Conservation (phyloP, 2,113 vertebrate genomes). For the Engraulis encrasicolus region DNA sequence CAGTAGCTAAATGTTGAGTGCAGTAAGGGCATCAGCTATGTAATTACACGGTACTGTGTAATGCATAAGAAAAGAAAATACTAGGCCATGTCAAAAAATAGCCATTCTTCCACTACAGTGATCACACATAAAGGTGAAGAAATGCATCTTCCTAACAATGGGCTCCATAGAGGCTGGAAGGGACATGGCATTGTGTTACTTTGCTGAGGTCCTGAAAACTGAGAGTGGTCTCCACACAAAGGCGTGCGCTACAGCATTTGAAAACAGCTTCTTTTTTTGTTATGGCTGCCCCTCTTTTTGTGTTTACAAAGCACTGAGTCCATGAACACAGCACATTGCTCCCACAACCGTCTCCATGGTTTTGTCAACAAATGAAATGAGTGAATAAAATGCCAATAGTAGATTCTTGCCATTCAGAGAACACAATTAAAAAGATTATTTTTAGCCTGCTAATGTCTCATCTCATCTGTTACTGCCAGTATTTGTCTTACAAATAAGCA, state of each 20-base stretch:
- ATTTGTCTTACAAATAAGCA: no score
- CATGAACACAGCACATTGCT: neutral
- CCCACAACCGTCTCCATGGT: neutral
- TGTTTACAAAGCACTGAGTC: neutral
- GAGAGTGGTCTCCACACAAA: conserved; percentile 30
- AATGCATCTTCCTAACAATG: neutral
- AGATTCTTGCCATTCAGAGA: neutral
- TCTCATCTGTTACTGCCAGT: no score
- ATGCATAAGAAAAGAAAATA: neutral
- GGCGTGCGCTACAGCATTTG: neutral
- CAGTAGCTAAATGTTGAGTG: neutral
- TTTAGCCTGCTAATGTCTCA: no score
- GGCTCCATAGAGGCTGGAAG: neutral
- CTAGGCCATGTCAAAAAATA: neutral
- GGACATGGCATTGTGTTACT: conserved; percentile 11
- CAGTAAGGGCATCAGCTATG: neutral
- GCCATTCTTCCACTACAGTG: conserved; percentile 8
- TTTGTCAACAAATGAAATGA: conserved; percentile 12
- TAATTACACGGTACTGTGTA: neutral
- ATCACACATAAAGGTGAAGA: neutral
- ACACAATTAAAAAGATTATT: neutral
- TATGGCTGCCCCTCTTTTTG: neutral
- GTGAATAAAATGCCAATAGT: neutral
- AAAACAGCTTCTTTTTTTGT: neutral
- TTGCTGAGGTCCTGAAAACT: conserved; percentile 30